Evolutionary conservation across 2,888 invertebrate species (phyloP).

Genomic region (Orthosia incerta): DNA sequence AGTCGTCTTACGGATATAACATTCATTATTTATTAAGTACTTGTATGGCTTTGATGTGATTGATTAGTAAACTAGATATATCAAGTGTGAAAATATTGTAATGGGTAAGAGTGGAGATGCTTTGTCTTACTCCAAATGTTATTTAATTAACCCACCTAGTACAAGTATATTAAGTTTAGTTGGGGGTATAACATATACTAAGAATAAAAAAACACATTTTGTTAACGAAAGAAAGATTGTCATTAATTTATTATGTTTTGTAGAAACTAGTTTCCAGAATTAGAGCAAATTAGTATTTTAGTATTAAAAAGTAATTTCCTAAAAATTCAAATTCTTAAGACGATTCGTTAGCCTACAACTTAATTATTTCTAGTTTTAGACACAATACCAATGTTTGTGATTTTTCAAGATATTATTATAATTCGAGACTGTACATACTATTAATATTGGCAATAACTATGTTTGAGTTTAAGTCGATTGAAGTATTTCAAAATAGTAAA

Average conservation of each 20-base stretch:
- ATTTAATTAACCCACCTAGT: constrained; percentile 17
- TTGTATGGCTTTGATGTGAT: not conserved
- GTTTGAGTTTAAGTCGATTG: constrained; percentile 48
- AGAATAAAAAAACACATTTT: not conserved
- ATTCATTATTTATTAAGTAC: not conserved
- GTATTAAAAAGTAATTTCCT: not conserved
- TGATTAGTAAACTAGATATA: not conserved
- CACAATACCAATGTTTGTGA: constrained; percentile 66
- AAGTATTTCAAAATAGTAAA: constrained; percentile 54
- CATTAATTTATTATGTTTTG: not conserved
- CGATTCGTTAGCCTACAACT: constrained; percentile 33
- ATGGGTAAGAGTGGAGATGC: not conserved
- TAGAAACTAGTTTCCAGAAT: not conserved
- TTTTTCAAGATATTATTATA: constrained; percentile 63
- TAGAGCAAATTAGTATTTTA: not conserved
- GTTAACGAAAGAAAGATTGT: not conserved
- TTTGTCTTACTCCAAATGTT: not conserved
- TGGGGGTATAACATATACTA: not conserved
- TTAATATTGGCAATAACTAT: constrained; percentile 58
- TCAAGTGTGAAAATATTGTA: not conserved
- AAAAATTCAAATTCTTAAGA: constrained; percentile 4
- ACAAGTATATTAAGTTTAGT: constrained; percentile 21
- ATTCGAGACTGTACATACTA: constrained; percentile 79
- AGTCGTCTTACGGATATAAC: constrained; percentile 32
- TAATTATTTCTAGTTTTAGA: constrained; percentile 48